phyloP scores from a whole-genome alignment of 2,797 vertebrate genomes.

The Mastacembelus armatus region DNA sequence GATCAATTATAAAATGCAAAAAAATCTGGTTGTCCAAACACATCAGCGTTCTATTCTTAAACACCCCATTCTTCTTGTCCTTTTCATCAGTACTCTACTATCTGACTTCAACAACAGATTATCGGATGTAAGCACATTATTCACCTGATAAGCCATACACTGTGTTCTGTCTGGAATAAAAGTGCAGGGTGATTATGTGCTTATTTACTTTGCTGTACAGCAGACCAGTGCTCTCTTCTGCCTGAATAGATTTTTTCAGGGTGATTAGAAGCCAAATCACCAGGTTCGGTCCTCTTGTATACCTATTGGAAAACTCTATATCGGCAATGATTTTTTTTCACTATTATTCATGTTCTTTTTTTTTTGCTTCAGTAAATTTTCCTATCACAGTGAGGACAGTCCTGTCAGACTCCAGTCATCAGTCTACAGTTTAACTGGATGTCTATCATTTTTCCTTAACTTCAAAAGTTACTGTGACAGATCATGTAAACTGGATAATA shows the following conservation, averaged over 20 bases:
- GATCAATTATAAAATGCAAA: neutral
- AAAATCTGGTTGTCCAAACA: neutral
- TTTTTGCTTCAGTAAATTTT: slow-evolving; percentile 2
- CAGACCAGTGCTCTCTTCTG: neutral
- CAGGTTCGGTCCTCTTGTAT: neutral
- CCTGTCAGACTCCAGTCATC: slow-evolving; percentile 15
- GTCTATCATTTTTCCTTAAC: slow-evolving; percentile 26
- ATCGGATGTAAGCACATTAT: slow-evolving; percentile 28
- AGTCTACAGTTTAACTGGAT: slow-evolving; percentile 18
- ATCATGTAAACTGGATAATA: slow-evolving; percentile 25
- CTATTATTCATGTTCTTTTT: neutral
- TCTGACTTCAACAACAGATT: slow-evolving; percentile 18
- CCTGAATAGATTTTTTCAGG: slow-evolving; percentile 3
- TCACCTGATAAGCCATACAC: slow-evolving; percentile 22
- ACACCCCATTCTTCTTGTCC: slow-evolving; percentile 11
- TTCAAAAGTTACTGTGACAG: slow-evolving; percentile 36
- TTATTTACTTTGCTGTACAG: slow-evolving; percentile 38
- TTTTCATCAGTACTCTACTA: slow-evolving; percentile 2
- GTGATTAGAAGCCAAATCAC: slow-evolving; percentile 18
- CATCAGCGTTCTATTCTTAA: neutral
- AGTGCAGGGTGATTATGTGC: slow-evolving; percentile 39
- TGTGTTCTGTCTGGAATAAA: slow-evolving; percentile 27
- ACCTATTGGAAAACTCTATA: slow-evolving; percentile 1
- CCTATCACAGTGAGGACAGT: slow-evolving; percentile 5
- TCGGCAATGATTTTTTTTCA: neutral